phyloP scores from a whole-genome alignment of 2,113 vertebrate genomes.

The Mellivora capensis region DNA sequence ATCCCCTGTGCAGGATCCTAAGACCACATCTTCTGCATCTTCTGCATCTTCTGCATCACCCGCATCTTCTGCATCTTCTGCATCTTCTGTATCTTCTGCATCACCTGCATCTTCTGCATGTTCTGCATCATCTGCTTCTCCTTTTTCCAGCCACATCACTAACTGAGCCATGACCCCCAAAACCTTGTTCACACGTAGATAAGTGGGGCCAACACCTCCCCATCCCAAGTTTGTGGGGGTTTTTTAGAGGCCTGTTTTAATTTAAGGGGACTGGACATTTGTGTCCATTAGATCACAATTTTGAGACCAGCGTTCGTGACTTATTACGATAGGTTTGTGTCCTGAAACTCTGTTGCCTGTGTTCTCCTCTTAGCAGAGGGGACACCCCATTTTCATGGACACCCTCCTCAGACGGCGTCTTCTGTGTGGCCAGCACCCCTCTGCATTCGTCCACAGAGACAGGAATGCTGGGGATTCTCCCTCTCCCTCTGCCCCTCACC shows the following conservation, averaged over 20 bases:
- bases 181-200: not conserved
- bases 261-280: accelerated
- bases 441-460: not conserved
- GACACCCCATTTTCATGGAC: not conserved
- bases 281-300: not conserved
- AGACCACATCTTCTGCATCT: too few species aligned
- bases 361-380: not conserved
- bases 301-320: not conserved
- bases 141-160: not conserved
- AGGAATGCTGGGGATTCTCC: not conserved
- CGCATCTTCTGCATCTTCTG: not conserved
- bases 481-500: not conserved
- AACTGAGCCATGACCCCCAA: not conserved
- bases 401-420: too few species aligned
- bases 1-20: accelerated
- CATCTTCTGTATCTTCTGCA: too few species aligned
- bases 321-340: not conserved
- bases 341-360: not conserved
- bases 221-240: not conserved
- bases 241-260: not conserved
- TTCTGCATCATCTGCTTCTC: not conserved
- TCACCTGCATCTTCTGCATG: not conserved
- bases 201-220: not conserved
- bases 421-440: not conserved
- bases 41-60: not conserved